Evolutionary conservation across 1,140 invertebrate species (phyloP).

Genomic region (Camponotus pennsylvanicus): DNA sequence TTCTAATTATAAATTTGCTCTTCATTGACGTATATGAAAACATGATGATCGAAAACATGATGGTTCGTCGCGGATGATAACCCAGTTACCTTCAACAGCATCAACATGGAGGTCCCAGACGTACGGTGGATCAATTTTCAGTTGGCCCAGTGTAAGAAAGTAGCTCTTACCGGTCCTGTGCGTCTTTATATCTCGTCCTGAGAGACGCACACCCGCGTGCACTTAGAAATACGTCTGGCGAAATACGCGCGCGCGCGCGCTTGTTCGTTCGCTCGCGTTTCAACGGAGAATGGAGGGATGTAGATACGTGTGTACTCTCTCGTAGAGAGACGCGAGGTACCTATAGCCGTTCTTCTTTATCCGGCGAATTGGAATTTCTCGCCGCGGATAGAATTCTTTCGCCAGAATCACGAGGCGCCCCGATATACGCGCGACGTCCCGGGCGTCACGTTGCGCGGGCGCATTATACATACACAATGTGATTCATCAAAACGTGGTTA

Average conservation of each 20-base stretch:
- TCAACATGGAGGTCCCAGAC: conserved; percentile 24
- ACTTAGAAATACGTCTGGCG: conserved; percentile 58
- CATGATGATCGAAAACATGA: background rate
- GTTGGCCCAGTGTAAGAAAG: conserved; percentile 67
- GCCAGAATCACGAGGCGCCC: conserved; percentile 73
- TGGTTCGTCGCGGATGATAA: conserved; percentile 4
- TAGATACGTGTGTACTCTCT: conserved; percentile 62
- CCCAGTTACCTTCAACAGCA: conserved; percentile 6
- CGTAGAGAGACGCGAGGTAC: conserved; percentile 56
- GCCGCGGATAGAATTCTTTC: conserved; percentile 76
- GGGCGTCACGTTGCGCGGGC: conserved; percentile 62
- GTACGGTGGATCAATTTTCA: conserved; percentile 73
- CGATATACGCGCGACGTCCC: conserved; percentile 64
- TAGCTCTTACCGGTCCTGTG: conserved; percentile 74
- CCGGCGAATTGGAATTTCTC: conserved; percentile 77
- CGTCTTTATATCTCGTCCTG: conserved; percentile 68
- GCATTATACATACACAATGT: conserved; percentile 62
- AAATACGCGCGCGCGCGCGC: conserved; percentile 6
- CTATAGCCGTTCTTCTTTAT: conserved; percentile 72
- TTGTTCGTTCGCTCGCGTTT: conserved; percentile 61
- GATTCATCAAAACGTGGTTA: conserved; percentile 61
- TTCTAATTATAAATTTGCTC: background rate
- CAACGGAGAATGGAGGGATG: conserved; percentile 57
- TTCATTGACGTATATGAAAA: background rate
- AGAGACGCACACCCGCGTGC: conserved; percentile 48